Evolutionary conservation across 2,797 vertebrate species (phyloP), one percentile per base, ranked within the genome.

Genomic region (Luscinia luscinia): DNA sequence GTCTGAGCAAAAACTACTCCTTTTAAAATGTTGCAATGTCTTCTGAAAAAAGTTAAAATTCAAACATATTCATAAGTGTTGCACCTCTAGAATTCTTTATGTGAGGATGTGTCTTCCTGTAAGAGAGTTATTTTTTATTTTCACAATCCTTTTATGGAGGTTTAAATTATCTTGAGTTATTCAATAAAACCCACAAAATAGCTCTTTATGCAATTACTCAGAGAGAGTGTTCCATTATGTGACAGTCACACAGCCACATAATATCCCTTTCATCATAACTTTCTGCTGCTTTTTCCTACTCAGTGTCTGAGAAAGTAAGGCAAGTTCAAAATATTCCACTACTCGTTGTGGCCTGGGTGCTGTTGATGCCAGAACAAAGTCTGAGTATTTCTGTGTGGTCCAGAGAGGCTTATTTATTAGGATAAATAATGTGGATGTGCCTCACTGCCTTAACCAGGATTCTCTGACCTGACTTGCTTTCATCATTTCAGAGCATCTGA

Each of bases 121-220:
- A 97, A 96, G 45, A 79, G 40, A 88, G 68, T 74, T 83, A 34
- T 73, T 90, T 94, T 85, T 87, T 67, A 67, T 76, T 87, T 77
- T 87, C 40, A 28, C 67, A 54, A 9, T 72, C 58, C 32, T 59
- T 75, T 94, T 82, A 91, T 80, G 70, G 67, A 55, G 46, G n/a
- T 85, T 96, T 87, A 90, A 94, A 90, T 93, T 96, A 92, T 84
- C 94, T 80, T 41, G 46, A 91, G 80, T 66, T 95, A 48, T 88
- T 96, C 94, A 80, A n/a, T 92, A 95, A 95, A 96, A 91, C 36
- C 82, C 90, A 87, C 72, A 73, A 80, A 94, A 95, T 36, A 92
- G 89, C 79, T 82, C 78, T 96, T 94, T 88, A 81, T 30, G 22
- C 64, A 95, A 90, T 95, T 96, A 85, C 72, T 95, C 51, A 41